Percentiles rank a stretch among this genome's conserved stretches.
Conservation (phyloP, 2,888 invertebrate species). For the Ophion ellenae region DNA sequence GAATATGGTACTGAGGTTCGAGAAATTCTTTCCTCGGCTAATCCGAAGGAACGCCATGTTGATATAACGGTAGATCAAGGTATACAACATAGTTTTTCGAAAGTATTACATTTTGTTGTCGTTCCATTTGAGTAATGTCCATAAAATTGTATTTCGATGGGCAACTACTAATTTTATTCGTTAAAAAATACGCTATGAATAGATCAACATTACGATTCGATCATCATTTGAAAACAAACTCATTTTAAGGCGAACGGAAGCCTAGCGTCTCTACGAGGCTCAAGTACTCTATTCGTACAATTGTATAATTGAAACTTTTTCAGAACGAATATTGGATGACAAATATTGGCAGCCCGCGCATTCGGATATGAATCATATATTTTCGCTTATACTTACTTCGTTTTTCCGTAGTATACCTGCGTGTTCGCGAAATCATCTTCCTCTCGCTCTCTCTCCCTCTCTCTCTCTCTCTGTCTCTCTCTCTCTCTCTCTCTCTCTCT, state of each 20-base stretch:
- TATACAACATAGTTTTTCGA: too few relatives aligned
- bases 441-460: not conserved
- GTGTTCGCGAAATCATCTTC: slow-evolving; percentile 10
- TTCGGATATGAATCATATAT: not conserved
- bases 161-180: not conserved
- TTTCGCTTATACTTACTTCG: slow-evolving; percentile 7
- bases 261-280: not conserved
- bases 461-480: slow-evolving; percentile 6
- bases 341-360: not conserved
- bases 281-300: not conserved
- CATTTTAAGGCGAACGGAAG: not conserved
- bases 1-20: not conserved
- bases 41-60: not conserved
- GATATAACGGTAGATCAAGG: not conserved
- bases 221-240: too few relatives aligned
- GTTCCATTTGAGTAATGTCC: not conserved
- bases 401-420: not conserved
- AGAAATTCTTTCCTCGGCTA: not conserved
- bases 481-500: not conserved
- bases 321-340: not conserved
- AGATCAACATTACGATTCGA: too few relatives aligned
- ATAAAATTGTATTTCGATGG: not conserved
- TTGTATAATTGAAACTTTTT: not conserved
- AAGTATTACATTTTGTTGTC: not conserved
- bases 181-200: too few relatives aligned